Evolutionary conservation across 2,888 invertebrate genomes (phyloP), one percentile per base, ranked within the genome.

Genomic region (Galerucella calmariensis): DNA sequence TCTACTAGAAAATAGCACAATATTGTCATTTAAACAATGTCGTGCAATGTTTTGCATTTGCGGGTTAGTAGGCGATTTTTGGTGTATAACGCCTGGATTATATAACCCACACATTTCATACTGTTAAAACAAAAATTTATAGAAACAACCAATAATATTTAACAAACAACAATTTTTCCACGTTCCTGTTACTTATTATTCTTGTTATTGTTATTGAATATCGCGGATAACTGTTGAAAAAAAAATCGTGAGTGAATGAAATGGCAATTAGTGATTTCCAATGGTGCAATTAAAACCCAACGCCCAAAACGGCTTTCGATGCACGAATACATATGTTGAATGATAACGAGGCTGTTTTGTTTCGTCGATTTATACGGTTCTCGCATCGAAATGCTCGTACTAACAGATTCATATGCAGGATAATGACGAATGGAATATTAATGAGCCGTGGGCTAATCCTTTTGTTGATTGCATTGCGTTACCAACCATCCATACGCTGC

Each of bases 261-360:
- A 41, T 61, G 41, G 24, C 8, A 46, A 48, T 59, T 61, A 61
- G 46, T 16, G 58, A 16, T 24, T 35, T 59, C 41, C 24, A 69
- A 59, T 46, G 24, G 44, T 59, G 69, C 69, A 61, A 69, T 69
- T 69, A 69, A 68, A 69, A 61, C 35, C 44, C 69, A 27, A 58
- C 69, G 61, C 59, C 69, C 46, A 62, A 59, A 59, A 44, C 27
- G 58, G 44, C 69, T n/a, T 24, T 27, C 16, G 62, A 16, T 41
- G 14, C 62, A n/a, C 35, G 41, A n/a, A 44, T 51, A 48, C 35
- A 44, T 51, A 48, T 10, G 14, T 46, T 46, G 48, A 61, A 69
- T 61, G 59, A 61, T 69, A 69, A 69, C 59, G 69, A 69, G 35
- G 3, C 46, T 24, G 59, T 59, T 59, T 69, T 61, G 69, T 69